A percentile compares a stretch with the other conserved stretches of the same genome.
Conservation (phyloP, 1,140 invertebrate species). For the Orius insidiosus region DNA sequence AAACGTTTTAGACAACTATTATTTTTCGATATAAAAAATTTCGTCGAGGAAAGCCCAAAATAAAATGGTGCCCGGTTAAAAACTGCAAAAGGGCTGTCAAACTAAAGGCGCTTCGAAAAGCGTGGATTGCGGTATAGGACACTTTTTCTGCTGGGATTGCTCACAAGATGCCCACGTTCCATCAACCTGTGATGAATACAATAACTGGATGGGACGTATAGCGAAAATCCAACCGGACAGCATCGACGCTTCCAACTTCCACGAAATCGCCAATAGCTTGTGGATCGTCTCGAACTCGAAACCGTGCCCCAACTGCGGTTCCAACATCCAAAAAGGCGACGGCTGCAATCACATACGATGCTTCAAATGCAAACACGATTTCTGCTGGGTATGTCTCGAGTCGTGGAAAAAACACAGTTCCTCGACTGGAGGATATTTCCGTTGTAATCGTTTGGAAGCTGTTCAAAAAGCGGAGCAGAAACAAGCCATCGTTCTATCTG, state of each 20-base stretch:
- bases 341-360: slow-evolving; percentile 67
- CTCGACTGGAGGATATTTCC: slow-evolving; percentile 53
- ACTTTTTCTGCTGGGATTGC: slow-evolving; percentile 57
- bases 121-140: slow-evolving; percentile 55
- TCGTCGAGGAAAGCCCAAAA: slow-evolving; percentile 54
- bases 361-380: slow-evolving; percentile 60
- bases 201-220: slow-evolving; percentile 44
- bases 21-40: slow-evolving; percentile 57
- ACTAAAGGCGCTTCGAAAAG: slow-evolving; percentile 34
- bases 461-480: slow-evolving; percentile 46
- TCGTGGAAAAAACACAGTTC: slow-evolving; percentile 57
- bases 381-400: slow-evolving; percentile 61
- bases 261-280: slow-evolving; percentile 49
- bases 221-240: slow-evolving; percentile 46
- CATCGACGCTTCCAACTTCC: slow-evolving; percentile 35
- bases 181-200: slow-evolving; percentile 45
- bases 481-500: slow-evolving; percentile 35
- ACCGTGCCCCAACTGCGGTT: slow-evolving; percentile 53
- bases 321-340: slow-evolving; percentile 60
- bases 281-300: slow-evolving; percentile 61
- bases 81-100: slow-evolving; percentile 49
- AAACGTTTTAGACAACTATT: slow-evolving; percentile 39
- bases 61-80: slow-evolving; percentile 56
- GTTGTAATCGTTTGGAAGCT: slow-evolving; percentile 51
- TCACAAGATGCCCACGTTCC: slow-evolving; percentile 52